phyloP scores from a whole-genome alignment of 2,797 vertebrate species.

The Pterois miles region DNA sequence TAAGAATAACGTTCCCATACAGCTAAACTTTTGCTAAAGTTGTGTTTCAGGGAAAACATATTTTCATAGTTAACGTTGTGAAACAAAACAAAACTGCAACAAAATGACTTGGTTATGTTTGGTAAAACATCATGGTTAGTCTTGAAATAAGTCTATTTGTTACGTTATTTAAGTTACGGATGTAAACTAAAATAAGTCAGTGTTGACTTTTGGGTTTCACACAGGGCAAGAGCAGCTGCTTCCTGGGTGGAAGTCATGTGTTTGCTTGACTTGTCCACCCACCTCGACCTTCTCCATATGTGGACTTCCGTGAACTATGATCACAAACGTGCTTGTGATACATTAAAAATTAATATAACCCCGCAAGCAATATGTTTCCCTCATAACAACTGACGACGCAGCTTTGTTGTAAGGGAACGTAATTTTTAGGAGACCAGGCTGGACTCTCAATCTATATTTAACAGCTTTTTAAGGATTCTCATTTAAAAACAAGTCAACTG shows the following conservation, averaged over 20 bases:
- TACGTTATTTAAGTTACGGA: not conserved
- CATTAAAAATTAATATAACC: not conserved
- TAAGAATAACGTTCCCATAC: not conserved
- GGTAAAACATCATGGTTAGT: not conserved
- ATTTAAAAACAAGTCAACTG: not conserved
- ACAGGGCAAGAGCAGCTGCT: not conserved
- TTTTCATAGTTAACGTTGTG: too few species aligned
- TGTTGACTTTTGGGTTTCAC: not conserved
- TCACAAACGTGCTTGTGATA: not conserved
- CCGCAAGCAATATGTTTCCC: not conserved
- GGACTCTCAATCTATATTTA: not conserved
- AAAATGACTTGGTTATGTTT: not conserved
- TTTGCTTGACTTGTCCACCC: not conserved
- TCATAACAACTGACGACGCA: not conserved
- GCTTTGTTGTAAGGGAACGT: not conserved
- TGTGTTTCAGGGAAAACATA: not conserved
- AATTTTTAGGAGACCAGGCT: not conserved
- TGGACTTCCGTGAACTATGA: not conserved
- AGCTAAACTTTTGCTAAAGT: not conserved
- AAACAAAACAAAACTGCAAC: not conserved
- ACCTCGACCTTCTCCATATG: not conserved
- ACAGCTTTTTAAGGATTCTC: not conserved
- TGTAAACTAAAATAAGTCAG: not conserved
- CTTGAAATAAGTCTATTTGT: not conserved
- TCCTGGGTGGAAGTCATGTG: not conserved